Conservation (phyloP, 2,113 vertebrate species). For the Psilopsiagon aurifrons region DNA sequence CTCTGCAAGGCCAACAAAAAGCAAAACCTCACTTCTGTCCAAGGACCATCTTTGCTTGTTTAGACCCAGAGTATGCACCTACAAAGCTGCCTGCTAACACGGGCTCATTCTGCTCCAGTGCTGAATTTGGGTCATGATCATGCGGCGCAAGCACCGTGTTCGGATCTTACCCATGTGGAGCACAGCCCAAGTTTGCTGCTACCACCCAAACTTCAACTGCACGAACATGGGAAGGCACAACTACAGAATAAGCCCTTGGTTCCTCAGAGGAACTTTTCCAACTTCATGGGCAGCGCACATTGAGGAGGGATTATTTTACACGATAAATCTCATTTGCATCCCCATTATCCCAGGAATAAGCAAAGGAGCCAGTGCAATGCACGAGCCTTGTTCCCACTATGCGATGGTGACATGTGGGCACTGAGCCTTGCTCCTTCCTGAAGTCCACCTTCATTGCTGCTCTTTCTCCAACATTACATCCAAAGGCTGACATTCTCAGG, state of each 20-base stretch:
- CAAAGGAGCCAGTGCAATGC: background rate
- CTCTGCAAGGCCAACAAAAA: background rate
- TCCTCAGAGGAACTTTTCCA: background rate
- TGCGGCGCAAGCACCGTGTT: fast-evolving
- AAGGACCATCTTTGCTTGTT: background rate
- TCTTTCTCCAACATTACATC: background rate
- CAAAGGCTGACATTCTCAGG: background rate
- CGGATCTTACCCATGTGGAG: no score
- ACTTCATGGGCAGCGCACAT: background rate
- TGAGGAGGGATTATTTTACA: background rate
- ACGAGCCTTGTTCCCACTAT: fast-evolving
- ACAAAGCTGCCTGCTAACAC: background rate
- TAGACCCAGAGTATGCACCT: no score
- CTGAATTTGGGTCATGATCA: background rate
- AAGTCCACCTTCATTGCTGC: fast-evolving
- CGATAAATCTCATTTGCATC: fast-evolving
- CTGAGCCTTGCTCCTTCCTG: background rate
- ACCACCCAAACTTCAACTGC: background rate
- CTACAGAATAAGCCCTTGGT: background rate
- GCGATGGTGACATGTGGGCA: background rate
- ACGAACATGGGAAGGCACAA: fast-evolving
- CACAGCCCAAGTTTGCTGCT: background rate
- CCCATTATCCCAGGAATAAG: fast-evolving
- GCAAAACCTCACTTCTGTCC: background rate
- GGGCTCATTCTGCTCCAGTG: background rate